Evolutionary conservation across 2,888 invertebrate species (phyloP), one percentile per base, ranked within the genome.

Genomic region (Thecophora atra): DNA sequence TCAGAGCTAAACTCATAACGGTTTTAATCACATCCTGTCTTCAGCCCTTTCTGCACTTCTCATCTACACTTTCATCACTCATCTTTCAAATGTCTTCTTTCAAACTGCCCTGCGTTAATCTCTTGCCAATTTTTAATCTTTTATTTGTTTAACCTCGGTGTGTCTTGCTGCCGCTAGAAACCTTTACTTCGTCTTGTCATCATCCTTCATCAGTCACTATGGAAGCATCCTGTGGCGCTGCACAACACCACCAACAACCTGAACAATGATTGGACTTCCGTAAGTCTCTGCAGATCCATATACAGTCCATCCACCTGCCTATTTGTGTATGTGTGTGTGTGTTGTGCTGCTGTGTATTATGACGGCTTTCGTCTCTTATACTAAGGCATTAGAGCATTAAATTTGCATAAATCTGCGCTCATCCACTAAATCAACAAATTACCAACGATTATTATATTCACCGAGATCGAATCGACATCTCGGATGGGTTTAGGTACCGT

Each of bases 351-450:
- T 19, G n/a, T 52, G 28, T 30, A 67, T 69, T 60, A 62, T 69
- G 47, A 51, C 69, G 69, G 69, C 42, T 69, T 69, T 62, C 37
- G 17, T 7, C 52, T 63, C 63, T 28, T 17, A 47, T n/a, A 30
- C 71, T 28, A 28, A 42, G 44, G 74, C 11, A 73, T 70, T 73
- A 75, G 69, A 64, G 63, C 66, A n/a, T 71, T 71, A 72, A 73
- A 75, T 76, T 74, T 73, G 69, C 72, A 63, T 73, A 74, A 74
- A 76, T 74, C 76, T 70, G 52, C 26, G 30, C 62, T 70, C 63
- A 70, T 62, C 63, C 52, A 52, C 21, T 44, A 63, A 70, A 70
- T 63, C 63, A 62, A 47, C 62, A 70, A 70, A 70, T 70, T 70
- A 70, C 30, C 47, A 47, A 4, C 28, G 68, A 58, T 15, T 47